Percentiles rank a stretch among this genome's conserved stretches.
Conservation (phyloP, 2,797 vertebrate species). For the Alosa sapidissima region DNA sequence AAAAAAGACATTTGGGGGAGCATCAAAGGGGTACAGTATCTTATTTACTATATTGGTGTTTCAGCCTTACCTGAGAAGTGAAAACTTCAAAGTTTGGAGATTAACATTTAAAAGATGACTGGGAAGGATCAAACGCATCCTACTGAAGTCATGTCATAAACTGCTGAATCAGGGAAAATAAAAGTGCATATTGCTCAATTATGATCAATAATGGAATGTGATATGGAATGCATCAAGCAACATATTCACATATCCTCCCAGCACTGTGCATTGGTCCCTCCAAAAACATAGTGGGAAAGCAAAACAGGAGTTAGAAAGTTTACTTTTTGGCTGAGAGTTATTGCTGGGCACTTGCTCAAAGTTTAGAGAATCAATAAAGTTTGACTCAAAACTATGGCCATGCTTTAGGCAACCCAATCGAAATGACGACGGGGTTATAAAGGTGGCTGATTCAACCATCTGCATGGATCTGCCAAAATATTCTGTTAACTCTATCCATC, state of each 20-base stretch:
- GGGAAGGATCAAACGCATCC: slow-evolving; percentile 55
- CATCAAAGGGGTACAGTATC: slow-evolving; percentile 74
- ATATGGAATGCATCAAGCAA: slow-evolving; percentile 16
- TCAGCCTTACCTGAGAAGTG: slow-evolving; percentile 66
- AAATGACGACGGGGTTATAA: slow-evolving; percentile 2
- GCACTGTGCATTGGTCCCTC: neutral
- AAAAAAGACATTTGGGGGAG: slow-evolving; percentile 69
- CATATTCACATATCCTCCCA: slow-evolving; percentile 32
- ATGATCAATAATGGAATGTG: slow-evolving; percentile 31
- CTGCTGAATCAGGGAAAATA: slow-evolving; percentile 51
- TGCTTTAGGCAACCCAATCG: slow-evolving; percentile 12
- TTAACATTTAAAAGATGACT: slow-evolving; percentile 67
- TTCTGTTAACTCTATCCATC: neutral
- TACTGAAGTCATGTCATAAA: slow-evolving; percentile 50
- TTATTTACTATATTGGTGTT: slow-evolving; percentile 72
- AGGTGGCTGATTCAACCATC: slow-evolving; percentile 15
- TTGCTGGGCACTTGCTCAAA: neutral
- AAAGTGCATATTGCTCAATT: slow-evolving; percentile 42
- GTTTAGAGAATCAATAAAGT: slow-evolving; percentile 20
- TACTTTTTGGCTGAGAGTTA: slow-evolving; percentile 13
- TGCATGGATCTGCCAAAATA: neutral
- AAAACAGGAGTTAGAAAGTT: neutral
- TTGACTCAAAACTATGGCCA: neutral
- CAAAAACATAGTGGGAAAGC: neutral
- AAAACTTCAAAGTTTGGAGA: slow-evolving; percentile 72